Base-by-base conservation (phyloP, 2,888 invertebrate species). In the Rhabditoides inermis region DNA sequence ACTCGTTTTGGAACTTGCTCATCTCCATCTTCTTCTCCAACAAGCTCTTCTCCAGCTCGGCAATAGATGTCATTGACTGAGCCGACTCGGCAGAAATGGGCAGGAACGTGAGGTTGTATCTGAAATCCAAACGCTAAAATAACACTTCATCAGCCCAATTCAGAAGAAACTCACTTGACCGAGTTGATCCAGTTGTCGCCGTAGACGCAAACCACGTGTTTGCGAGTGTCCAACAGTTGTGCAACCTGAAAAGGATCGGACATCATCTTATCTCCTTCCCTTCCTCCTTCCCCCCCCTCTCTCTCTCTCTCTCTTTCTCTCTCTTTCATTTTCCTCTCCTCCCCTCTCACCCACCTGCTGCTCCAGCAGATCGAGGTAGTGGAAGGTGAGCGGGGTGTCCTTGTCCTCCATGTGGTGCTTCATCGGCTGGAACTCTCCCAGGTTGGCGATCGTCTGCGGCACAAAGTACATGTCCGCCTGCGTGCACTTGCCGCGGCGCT, bases 111-210 rank as follows among this genome's bases (percentile, higher is more conserved):
- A 73, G 59, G 22, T 63, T 63, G 51, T 72, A 73, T 41, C 66
- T 73, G 40, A 60, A 49, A 20, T 23, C 25, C n/a, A 15, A 12
- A 25, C 7, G 1, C 7, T n/a, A 15, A 45, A 26, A n/a, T 10
- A 27, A 2, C 12, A 2, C 30, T 6, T 44, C 25, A 15, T 15
- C 25, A 35, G 10, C 4, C 15, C 28, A 27, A 4, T 4, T 15
- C 20, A 3, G 20, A 10, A n/a, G 25, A n/a, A 36, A 41, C 46
- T 50, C 40, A 68, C 54, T 65, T 64, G 42, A 73, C 76, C 35
- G 66, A 65, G 45, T 70, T 68, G 20, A 76, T 55, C 70, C 77
- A 76, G 54, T 76, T 76, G 47, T 76, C 76, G n/a, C 76, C 76
- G 55, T 76, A 76, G 26, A 76, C 77, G 49, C 70, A 72, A 18